Base-by-base conservation (phyloP, 2,888 invertebrate species). In the Serripes groenlandicus region DNA sequence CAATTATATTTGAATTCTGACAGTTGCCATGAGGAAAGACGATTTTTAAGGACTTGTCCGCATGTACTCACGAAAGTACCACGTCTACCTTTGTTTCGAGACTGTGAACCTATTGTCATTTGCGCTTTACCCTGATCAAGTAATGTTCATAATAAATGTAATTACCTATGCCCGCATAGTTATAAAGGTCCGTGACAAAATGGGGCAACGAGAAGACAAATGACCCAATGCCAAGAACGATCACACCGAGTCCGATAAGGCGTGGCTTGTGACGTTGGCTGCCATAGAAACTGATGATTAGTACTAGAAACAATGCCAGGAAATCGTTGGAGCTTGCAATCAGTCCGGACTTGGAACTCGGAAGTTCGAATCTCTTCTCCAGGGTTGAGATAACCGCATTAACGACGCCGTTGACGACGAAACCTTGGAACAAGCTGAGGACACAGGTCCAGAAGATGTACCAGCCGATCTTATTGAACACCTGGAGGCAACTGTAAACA, bases 301-400 rank as follows among this genome's bases (percentile, higher is more conserved):
- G 68, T 4, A 88, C 89, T 2, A 89, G 71, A 37, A 89, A 86
- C 58, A 87, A 83, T 0, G 89, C 89, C 30, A 88, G 64, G 28
- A 89, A 89, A 80, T 89, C 89, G 58, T 89, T 89, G 18, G 89
- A 88, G 49, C 88, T 88, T 26, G 84, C 88, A 11, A 89, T 87
- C 18, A 88, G 80, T n/a, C 88, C 88, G 1, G 88, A 86, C 52
- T 85, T 83, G 3, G 89, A 88, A 62, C 89, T 89, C 9, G 87
- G 86, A 26, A 89, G 78, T 23, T 88, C 88, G 60, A 87, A 89
- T 30, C 89, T 74, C 37, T 81, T 88, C 60, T 89, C 89, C 26
- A 88, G 68, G 0, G 89, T 88, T 21, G 85, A 87, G 30, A 89
- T 87, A 35, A 87, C 75, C 2, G 88, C 89, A 68, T 88, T 89